A percentile compares a stretch with the other conserved stretches of the same genome.
Evolutionary conservation across 2,888 invertebrate genomes (phyloP).

Genomic region (Pseudolycoriella hygida): DNA sequence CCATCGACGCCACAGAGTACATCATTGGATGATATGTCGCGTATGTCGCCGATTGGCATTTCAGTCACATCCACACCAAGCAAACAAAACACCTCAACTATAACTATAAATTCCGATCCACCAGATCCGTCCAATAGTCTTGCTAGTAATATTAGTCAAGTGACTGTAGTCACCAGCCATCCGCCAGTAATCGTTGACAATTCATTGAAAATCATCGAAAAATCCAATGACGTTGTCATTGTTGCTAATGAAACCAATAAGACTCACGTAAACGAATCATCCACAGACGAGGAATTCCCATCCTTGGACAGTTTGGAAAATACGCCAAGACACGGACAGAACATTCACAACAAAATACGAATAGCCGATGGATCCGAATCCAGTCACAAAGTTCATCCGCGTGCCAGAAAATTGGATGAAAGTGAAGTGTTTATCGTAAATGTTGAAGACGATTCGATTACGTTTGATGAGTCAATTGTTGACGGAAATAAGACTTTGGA

Average conservation of each 20-base stretch:
- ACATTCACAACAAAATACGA: constrained; percentile 15
- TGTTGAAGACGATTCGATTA: constrained; percentile 43
- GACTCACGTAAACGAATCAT: constrained; percentile 47
- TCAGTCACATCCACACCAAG: constrained; percentile 10
- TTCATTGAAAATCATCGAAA: constrained; percentile 17
- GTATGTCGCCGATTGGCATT: background rate
- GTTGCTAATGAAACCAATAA: constrained; percentile 62
- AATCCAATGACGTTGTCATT: constrained; percentile 53
- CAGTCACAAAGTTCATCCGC: constrained; percentile 10
- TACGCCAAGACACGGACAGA: constrained; percentile 7
- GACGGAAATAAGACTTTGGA: constrained; percentile 30
- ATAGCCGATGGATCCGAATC: constrained; percentile 17
- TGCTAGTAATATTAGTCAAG: constrained; percentile 51
- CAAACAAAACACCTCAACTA: constrained; percentile 20
- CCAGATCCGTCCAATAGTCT: constrained; percentile 46
- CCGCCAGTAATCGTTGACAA: constrained; percentile 60
- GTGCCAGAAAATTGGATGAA: constrained; percentile 59
- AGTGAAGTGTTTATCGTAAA: constrained; percentile 72
- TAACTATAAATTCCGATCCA: constrained; percentile 26
- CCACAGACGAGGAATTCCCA: constrained; percentile 60
- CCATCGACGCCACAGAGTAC: constrained; percentile 1
- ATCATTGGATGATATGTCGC: background rate
- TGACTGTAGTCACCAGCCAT: constrained; percentile 66
- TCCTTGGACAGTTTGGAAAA: constrained; percentile 55
- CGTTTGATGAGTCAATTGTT: constrained; percentile 19